These are phyloP conservation scores for Pithys albifrons DNA, from an alignment of 2,113 vertebrate species.

Conservation along the genomic window DNA sequence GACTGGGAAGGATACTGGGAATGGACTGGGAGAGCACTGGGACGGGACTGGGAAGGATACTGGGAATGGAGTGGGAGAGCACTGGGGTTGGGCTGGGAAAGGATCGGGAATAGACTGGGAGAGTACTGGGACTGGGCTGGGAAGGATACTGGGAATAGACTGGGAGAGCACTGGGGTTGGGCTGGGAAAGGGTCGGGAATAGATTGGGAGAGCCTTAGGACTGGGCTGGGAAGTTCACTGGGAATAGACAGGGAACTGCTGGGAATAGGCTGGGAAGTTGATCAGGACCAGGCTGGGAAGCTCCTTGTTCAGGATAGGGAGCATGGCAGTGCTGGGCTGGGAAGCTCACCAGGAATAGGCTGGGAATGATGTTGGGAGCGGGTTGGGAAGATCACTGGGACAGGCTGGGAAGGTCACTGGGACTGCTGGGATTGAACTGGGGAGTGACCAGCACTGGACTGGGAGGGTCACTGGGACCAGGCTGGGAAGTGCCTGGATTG, in stretches of 20 bases:
- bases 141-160: neutral
- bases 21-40: neutral
- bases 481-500: neutral
- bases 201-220: neutral
- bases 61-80: neutral
- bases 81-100: neutral
- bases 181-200: neutral
- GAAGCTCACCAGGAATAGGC: no score
- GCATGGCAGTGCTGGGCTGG: no score
- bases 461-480: neutral
- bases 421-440: neutral
- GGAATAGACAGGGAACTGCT: neutral
- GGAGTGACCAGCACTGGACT: neutral
- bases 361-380: neutral
- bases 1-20: neutral
- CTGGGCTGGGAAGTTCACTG: neutral
- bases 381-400: neutral
- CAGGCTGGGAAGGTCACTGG: neutral
- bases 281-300: no score
- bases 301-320: no score
- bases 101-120: no score
- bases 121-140: neutral
- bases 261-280: neutral
- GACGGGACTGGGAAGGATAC: neutral
- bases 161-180: neutral